Base-by-base conservation (phyloP, 2,888 invertebrate species). In the Serripes groenlandicus region DNA sequence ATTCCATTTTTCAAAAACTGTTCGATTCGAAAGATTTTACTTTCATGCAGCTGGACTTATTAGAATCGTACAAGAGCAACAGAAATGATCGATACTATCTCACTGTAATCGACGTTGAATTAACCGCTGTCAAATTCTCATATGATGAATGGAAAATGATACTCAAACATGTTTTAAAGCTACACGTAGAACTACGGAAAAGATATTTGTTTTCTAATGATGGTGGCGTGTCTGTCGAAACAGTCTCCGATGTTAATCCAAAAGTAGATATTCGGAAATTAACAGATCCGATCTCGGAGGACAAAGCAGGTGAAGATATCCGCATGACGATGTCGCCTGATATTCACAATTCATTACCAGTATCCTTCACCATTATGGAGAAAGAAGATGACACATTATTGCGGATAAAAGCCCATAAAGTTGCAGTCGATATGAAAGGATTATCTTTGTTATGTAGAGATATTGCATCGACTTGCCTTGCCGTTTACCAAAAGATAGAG, bases 11-110 rank as follows among this genome's bases (percentile, higher is more conserved):
- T 23, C 3, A 62, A 21, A 0, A 30, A 15, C 18, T 42, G 18
- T 58, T 73, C n/a, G 34, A 35, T 9, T 35, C 37, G 30, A 26
- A 21, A n/a, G n/a, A 73, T 21, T n/a, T 73, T 18, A 60, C 73
- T 15, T 73, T 73, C n/a, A 73, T 73, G 73, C 60, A 73, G 42
- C 23, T 26, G 23, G 58, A 58, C n/a, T 21, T 73, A 5, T 21
- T 73, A 5, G 30, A 62, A 3, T n/a, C 42, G 2, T 62, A 35
- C 28, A 26, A 30, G 35, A 0, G 26, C 23, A 60, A 60, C 7
- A 60, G 21, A 62, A n/a, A 42, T 42, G 62, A 62, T 42, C 60
- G 42, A 28, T 58, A 58, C 56, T 37, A 15, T 42, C 23, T 73
- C 4, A 30, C 34, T 7, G 42, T 62, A 3, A 34, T 62, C 11